Percentiles rank a stretch among this genome's conserved stretches.
phyloP scores from a whole-genome alignment of 2,113 vertebrate species.

The Caranx melampygus region DNA sequence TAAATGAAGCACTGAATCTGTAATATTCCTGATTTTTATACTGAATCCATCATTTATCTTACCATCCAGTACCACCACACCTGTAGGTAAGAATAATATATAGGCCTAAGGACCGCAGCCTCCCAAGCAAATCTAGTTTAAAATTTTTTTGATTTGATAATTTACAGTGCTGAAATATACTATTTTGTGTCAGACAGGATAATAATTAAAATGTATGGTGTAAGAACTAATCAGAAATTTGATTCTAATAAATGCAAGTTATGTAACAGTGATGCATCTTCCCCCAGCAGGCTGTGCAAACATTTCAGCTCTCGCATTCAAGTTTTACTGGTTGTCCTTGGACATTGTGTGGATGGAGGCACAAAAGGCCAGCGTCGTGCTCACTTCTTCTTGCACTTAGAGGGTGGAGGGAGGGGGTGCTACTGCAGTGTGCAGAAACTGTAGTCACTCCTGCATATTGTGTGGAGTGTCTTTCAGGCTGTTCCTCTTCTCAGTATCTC shows the following conservation, averaged over 20 bases:
- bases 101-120: neutral
- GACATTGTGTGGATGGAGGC: constrained; percentile 49
- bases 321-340: constrained; percentile 56
- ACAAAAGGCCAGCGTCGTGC: constrained; percentile 48
- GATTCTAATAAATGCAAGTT: neutral
- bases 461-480: constrained; percentile 50
- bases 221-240: neutral
- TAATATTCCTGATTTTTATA: neutral
- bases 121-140: neutral
- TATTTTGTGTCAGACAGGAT: neutral
- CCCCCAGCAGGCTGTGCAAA: constrained; percentile 6
- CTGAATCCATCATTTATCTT: neutral
- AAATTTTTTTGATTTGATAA: no score
- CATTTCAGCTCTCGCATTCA: constrained; percentile 13
- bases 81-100: neutral
- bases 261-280: constrained; percentile 1
- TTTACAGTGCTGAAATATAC: no score
- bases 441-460: constrained; percentile 49
- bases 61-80: neutral
- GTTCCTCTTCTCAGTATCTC: constrained; percentile 52
- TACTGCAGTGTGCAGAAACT: constrained; percentile 21
- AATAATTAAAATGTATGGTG: neutral
- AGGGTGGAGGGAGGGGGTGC: neutral
- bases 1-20: no score
- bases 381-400: constrained; percentile 34